Evolutionary conservation across 2,797 vertebrate species (phyloP).

Genomic region (Podarcis siculus): DNA sequence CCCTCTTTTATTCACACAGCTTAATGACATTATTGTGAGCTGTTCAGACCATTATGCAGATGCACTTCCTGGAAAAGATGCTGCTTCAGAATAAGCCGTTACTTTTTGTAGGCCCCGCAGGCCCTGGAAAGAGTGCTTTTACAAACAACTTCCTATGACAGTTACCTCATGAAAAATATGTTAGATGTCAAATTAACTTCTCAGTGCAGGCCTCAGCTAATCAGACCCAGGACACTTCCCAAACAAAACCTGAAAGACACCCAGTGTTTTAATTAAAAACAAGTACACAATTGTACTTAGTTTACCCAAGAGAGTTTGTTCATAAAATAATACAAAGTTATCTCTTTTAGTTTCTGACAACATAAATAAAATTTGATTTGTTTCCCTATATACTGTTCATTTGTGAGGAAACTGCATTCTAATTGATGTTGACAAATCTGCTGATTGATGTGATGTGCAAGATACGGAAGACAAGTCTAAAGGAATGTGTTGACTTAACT

Average conservation of each 20-base stretch:
- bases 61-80: conserved; percentile 76
- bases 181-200: conserved; percentile 83
- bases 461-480: conserved; percentile 37
- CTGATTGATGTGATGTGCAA: conserved; percentile 73
- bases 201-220: conserved; percentile 76
- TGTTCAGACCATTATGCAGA: conserved; percentile 79
- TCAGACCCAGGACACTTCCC: conserved; percentile 78
- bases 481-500: conserved; percentile 68
- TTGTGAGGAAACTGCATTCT: conserved; percentile 72
- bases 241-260: conserved; percentile 81
- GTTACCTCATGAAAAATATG: conserved; percentile 84
- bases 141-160: conserved; percentile 79
- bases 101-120: conserved; percentile 81
- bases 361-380: conserved; percentile 81
- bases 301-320: conserved; percentile 74
- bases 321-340: conserved; percentile 75
- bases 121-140: conserved; percentile 76
- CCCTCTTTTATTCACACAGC: conserved; percentile 74
- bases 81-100: conserved; percentile 82
- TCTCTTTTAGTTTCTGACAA: conserved; percentile 76
- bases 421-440: conserved; percentile 80
- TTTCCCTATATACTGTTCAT: conserved; percentile 74
- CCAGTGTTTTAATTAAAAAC: conserved; percentile 85
- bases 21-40: conserved; percentile 79
- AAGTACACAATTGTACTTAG: conserved; percentile 78